Percentiles rank a stretch among this genome's conserved stretches.
Conservation (phyloP, 2,113 vertebrate species). For the Entelurus aequoreus region DNA sequence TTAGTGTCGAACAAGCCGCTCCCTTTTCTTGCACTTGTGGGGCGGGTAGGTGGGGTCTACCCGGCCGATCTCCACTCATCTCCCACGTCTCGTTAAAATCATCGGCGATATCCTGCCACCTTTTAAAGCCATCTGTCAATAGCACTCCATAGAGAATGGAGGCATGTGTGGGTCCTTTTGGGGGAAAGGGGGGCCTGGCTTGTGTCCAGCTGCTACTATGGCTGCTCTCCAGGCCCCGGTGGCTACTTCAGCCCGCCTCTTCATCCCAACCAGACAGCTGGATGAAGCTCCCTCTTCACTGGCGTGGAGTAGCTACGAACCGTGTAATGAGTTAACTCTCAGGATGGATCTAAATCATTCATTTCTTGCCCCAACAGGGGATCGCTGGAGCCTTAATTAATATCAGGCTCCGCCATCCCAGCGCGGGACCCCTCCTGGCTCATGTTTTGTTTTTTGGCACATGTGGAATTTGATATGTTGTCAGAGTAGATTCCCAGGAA, state of each 20-base stretch:
- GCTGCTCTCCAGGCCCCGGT: slow-evolving; percentile 39
- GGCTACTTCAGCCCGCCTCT: slow-evolving; percentile 47
- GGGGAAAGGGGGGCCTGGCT: slow-evolving; percentile 35
- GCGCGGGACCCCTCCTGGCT: slow-evolving; percentile 65
- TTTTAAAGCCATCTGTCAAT: slow-evolving; percentile 69
- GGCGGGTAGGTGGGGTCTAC: not conserved
- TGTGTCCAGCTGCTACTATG: slow-evolving; percentile 52
- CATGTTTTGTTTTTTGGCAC: slow-evolving; percentile 55
- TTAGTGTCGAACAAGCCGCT: slow-evolving; percentile 51
- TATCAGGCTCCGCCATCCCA: slow-evolving; percentile 61
- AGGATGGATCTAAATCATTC: slow-evolving; percentile 69
- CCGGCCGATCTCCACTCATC: slow-evolving; percentile 14
- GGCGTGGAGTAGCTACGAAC: slow-evolving; percentile 58
- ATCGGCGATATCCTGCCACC: slow-evolving; percentile 50
- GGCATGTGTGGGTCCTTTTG: slow-evolving; percentile 38
- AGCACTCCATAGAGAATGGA: slow-evolving; percentile 53
- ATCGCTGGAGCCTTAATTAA: slow-evolving; percentile 69
- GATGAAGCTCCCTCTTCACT: slow-evolving; percentile 47
- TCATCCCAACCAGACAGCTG: slow-evolving; percentile 50
- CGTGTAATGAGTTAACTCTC: slow-evolving; percentile 69
- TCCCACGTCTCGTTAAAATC: slow-evolving; percentile 37
- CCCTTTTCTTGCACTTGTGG: slow-evolving; percentile 33
- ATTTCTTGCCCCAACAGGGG: slow-evolving; percentile 59
- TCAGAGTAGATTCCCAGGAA: slow-evolving; percentile 34
- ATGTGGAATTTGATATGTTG: slow-evolving; percentile 55